Evolutionary conservation across 2,888 invertebrate species (phyloP), one percentile per base, ranked within the genome.

Genomic region (Patella depressa): DNA sequence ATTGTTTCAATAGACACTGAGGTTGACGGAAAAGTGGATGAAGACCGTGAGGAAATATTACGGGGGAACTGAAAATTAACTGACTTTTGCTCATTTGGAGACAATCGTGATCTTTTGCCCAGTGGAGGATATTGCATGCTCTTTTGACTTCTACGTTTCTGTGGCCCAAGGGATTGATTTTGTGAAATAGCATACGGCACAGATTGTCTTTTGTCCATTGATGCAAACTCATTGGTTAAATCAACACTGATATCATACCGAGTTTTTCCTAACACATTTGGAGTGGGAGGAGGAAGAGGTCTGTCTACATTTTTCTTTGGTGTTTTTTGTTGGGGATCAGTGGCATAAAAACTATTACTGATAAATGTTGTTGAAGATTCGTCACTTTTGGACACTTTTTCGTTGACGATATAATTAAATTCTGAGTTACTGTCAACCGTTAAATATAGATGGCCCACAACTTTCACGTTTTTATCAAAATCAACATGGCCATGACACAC

Each of bases 271-370:
- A 24, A 19, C 2, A 24, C 65, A 11, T 65, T 24, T 24, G 65
- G 19, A 12, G 19, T 65, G 2, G 24, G 9, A 24, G 4, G 65
- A 65, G 65, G 65, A 19, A 19, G 65, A 19, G 19, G 65, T 24
- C 19, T 65, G 11, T 65, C 65, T 19, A 65, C 19, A 65, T 65
- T 65, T 24, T 65, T 19, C 24, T 65, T 65, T 65, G 65, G 65
- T 65, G 65, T 65, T 65, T 65, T 65, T 65, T n/a, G 65, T 65
- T 65, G 65, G 11, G 24, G 65, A 65, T 65, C 65, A 65, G 65
- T 65, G 19, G 65, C 65, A 65, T 65, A 65, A 14, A 65, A 65
- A 65, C 65, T 65, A 24, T 65, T 65, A 65, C 65, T 65, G 65
- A 65, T 65, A 65, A 65, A 65, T 24, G 65, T 65, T 4, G 65